phyloP scores from a whole-genome alignment of 2,888 invertebrate species.

The Drosophila melanosoma region DNA sequence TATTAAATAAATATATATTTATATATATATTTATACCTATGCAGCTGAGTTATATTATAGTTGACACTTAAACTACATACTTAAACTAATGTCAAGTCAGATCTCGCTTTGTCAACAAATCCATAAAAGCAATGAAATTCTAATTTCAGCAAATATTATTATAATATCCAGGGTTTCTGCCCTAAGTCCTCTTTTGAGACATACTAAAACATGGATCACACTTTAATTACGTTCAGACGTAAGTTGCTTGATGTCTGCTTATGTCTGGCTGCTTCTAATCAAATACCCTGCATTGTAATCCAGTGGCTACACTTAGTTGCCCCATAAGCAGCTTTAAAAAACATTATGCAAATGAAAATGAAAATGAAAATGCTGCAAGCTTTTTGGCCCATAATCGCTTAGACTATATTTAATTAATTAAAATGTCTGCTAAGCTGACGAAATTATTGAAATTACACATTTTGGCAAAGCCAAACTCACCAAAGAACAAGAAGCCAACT shows the following conservation, averaged over 20 bases:
- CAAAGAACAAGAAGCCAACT: conserved; percentile 7
- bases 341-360: conserved; percentile 74
- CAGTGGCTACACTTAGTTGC: conserved; percentile 32
- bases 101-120: too few relatives aligned
- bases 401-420: conserved; percentile 64
- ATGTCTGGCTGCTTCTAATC: conserved; percentile 8
- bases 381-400: conserved; percentile 25
- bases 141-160: neutral
- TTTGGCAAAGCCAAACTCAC: neutral
- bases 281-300: conserved; percentile 38
- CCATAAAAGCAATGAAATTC: too few relatives aligned
- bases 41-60: too few relatives aligned
- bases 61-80: too few relatives aligned
- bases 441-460: conserved; percentile 29
- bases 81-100: too few relatives aligned
- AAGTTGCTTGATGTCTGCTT: neutral
- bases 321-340: conserved; percentile 69
- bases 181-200: neutral
- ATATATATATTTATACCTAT: too few relatives aligned
- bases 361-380: conserved; percentile 33
- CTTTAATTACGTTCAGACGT: neutral
- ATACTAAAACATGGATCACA: neutral
- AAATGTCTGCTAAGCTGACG: conserved; percentile 54
- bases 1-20: too few relatives aligned
- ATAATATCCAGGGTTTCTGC: neutral